These are phyloP conservation scores for Drosophila pseudoananassae DNA, from an alignment of 1,140 invertebrate genomes.

Conservation along the genomic window DNA sequence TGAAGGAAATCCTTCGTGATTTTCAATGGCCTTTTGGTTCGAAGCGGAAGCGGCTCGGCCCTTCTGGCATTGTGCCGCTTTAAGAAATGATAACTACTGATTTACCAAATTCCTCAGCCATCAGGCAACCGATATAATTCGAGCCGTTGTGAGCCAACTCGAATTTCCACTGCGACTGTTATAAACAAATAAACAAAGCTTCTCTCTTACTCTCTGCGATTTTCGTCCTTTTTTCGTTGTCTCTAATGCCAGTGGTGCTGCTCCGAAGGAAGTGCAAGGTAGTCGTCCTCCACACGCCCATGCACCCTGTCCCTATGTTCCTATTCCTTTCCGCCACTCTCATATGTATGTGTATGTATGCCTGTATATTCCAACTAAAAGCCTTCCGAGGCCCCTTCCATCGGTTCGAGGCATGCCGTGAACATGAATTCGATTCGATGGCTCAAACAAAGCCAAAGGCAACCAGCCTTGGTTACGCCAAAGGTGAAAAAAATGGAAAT, in stretches of 20 bases:
- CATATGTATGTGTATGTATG: background rate
- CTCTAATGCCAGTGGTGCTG: conserved; percentile 37
- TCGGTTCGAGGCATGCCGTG: conserved; percentile 27
- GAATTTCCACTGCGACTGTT: conserved; percentile 58
- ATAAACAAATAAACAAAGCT: conserved; percentile 71
- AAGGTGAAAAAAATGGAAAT: conserved; percentile 12
- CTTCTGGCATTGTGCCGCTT: conserved; percentile 38
- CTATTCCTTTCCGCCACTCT: background rate
- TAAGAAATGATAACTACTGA: conserved; percentile 32
- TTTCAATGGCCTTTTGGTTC: conserved; percentile 1
- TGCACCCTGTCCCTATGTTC: conserved; percentile 4
- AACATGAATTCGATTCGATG: conserved; percentile 60
- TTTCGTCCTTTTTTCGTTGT: conserved; percentile 34
- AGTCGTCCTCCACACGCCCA: conserved; percentile 44
- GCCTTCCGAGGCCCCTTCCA: background rate
- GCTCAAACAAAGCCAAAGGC: conserved; percentile 56
- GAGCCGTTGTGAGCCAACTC: conserved; percentile 48
- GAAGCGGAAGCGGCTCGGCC: background rate
- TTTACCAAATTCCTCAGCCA: conserved; percentile 31
- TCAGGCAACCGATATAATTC: conserved; percentile 30
- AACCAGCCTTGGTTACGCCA: conserved; percentile 62
- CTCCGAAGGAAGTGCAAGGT: conserved; percentile 54
- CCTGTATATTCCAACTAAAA: background rate
- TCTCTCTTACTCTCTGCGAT: conserved; percentile 1
- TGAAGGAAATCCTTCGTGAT: no score